A percentile compares a stretch with the other conserved stretches of the same genome.
phyloP scores from a whole-genome alignment of 2,797 vertebrate genomes.

The Pampus argenteus region DNA sequence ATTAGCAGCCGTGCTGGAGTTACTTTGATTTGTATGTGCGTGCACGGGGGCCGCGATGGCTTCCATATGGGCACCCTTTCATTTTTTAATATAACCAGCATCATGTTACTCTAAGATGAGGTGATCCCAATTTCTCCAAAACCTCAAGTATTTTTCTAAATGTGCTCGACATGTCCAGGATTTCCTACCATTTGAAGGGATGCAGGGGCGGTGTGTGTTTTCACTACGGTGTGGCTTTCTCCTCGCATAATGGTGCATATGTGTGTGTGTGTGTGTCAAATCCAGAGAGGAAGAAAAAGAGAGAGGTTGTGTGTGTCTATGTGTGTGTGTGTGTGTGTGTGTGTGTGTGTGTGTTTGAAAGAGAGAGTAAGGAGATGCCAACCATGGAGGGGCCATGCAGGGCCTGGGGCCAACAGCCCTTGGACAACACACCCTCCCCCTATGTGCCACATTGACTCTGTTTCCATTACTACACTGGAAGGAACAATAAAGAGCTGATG shows the following conservation, averaged over 20 bases:
- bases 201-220: slow-evolving; percentile 75
- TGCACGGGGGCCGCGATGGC: slow-evolving; percentile 69
- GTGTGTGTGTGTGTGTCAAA: slow-evolving; percentile 49
- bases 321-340: slow-evolving; percentile 37
- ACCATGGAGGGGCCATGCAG: slow-evolving; percentile 72
- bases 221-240: slow-evolving; percentile 70
- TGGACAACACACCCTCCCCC: slow-evolving; percentile 78
- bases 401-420: slow-evolving; percentile 61
- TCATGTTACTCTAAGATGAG: slow-evolving; percentile 78
- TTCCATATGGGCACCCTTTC: slow-evolving; percentile 82
- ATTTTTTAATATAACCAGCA: slow-evolving; percentile 81
- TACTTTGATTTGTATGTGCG: slow-evolving; percentile 72
- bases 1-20: slow-evolving; percentile 73
- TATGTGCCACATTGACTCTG: slow-evolving; percentile 75
- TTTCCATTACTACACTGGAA: slow-evolving; percentile 88
- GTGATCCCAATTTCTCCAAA: slow-evolving; percentile 82
- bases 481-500: slow-evolving; percentile 84
- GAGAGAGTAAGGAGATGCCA: slow-evolving; percentile 65
- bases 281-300: slow-evolving; percentile 44
- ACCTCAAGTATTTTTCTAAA: slow-evolving; percentile 85
- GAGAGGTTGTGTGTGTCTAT: slow-evolving; percentile 54
- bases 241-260: slow-evolving; percentile 46
- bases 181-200: slow-evolving; percentile 81
- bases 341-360: slow-evolving; percentile 29
- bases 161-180: slow-evolving; percentile 83